phyloP scores from a whole-genome alignment of 1,140 invertebrate species.

The Polyergus mexicanus region DNA sequence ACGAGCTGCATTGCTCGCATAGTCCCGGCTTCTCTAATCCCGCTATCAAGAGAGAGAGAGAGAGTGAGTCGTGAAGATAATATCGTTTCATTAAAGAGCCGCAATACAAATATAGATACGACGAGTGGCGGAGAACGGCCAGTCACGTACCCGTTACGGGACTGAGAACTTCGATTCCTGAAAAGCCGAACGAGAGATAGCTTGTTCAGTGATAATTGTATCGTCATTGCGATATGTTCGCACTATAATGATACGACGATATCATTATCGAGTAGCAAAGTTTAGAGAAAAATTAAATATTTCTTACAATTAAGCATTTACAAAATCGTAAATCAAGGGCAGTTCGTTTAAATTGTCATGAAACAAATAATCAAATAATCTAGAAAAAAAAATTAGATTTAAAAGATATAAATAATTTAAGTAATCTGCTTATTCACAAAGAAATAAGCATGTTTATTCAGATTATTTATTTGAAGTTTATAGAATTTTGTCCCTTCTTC shows the following conservation, averaged over 20 bases:
- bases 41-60: constrained; percentile 50
- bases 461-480: constrained; percentile 14
- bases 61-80: constrained; percentile 61
- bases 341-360: neutral
- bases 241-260: constrained; percentile 16
- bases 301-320: neutral
- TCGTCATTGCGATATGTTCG: constrained; percentile 50
- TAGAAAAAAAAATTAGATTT: neutral
- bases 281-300: constrained; percentile 35
- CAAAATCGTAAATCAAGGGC: neutral
- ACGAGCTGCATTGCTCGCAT: constrained; percentile 40
- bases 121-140: constrained; percentile 19
- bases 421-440: neutral
- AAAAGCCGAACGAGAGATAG: constrained; percentile 46
- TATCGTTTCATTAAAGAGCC: constrained; percentile 53
- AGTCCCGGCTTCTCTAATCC: constrained; percentile 41
- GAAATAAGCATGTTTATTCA: neutral
- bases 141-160: constrained; percentile 54
- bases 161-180: constrained; percentile 51
- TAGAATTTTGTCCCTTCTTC: neutral
- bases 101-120: constrained; percentile 60
- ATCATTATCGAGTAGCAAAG: constrained; percentile 3
- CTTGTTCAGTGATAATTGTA: constrained; percentile 51
- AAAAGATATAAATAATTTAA: too few species aligned
- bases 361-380: neutral